Conservation (phyloP, 2,888 invertebrate species). For the Oasisia sp. region DNA sequence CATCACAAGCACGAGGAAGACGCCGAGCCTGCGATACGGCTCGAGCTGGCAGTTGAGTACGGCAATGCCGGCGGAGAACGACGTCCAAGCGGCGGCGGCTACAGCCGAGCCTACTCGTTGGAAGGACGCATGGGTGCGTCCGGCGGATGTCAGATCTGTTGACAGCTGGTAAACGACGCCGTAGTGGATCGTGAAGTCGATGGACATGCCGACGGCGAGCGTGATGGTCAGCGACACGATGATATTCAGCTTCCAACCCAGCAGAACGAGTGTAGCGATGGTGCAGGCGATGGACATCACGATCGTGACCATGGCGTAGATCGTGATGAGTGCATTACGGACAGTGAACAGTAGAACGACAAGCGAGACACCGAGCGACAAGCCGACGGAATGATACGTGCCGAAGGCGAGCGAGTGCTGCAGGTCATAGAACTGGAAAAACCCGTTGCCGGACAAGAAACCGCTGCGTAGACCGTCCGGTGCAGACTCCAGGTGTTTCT, state of each 20-base stretch:
- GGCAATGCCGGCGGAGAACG: constrained; percentile 84
- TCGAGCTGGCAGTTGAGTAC: constrained; percentile 86
- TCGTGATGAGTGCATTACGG: constrained; percentile 78
- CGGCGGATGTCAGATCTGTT: constrained; percentile 14
- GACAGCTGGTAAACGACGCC: constrained; percentile 76
- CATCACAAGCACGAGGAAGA: constrained; percentile 87
- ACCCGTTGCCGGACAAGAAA: constrained; percentile 59
- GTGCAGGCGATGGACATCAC: constrained; percentile 86
- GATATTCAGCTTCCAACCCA: constrained; percentile 89
- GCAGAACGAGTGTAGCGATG: constrained; percentile 69
- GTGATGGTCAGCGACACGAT: constrained; percentile 92
- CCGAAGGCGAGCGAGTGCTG: constrained; percentile 84
- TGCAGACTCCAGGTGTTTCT: constrained; percentile 74
- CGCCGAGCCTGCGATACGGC: constrained; percentile 89
- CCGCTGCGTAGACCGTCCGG: constrained; percentile 80
- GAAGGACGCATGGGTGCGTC: constrained; percentile 38
- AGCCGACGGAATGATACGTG: constrained; percentile 81
- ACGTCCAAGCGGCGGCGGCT: constrained; percentile 84
- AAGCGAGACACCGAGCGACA: constrained; percentile 82
- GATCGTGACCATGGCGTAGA: constrained; percentile 86
- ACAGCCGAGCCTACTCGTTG: constrained; percentile 81
- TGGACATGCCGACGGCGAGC: constrained; percentile 88
- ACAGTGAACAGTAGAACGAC: constrained; percentile 84
- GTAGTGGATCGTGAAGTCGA: constrained; percentile 91
- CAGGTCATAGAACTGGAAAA: constrained; percentile 92